Percentiles rank a stretch among this genome's conserved stretches.
Conservation (phyloP, 2,113 vertebrate genomes). For the Pollimyrus isidori region DNA sequence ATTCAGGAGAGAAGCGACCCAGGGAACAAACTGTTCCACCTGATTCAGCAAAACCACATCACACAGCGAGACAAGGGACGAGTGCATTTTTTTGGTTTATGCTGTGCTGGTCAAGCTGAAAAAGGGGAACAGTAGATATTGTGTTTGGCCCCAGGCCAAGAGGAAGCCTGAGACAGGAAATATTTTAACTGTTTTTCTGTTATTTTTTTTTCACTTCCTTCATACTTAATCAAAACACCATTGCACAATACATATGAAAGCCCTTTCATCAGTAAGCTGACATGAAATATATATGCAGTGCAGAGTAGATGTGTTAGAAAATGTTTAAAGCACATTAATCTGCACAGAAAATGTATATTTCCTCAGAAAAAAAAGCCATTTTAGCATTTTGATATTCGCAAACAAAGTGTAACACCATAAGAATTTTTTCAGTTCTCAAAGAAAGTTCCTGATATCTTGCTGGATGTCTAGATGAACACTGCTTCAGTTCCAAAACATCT, state of each 20-base stretch:
- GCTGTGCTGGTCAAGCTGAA: not conserved
- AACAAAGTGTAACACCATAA: not conserved
- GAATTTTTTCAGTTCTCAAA: not conserved
- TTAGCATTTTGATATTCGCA: not conserved
- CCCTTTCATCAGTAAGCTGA: not conserved
- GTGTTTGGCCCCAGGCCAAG: conserved; percentile 7
- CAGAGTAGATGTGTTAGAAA: not conserved
- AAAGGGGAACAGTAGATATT: conserved; percentile 9
- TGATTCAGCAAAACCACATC: not conserved
- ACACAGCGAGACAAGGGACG: not conserved
- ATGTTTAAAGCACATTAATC: not conserved
- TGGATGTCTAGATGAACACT: not conserved
- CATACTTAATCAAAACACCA: not conserved
- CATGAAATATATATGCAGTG: not conserved
- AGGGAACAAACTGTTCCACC: not conserved
- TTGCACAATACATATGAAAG: not conserved
- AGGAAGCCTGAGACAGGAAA: conserved; percentile 38
- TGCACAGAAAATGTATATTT: not conserved
- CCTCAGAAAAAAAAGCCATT: not conserved
- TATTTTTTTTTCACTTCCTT: not conserved
- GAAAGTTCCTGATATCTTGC: not conserved
- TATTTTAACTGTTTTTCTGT: not conserved
- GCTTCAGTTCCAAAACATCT: not conserved
- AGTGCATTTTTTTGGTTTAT: not conserved
- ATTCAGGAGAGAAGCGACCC: not conserved